Conservation (phyloP, 2,888 invertebrate genomes). For the Nomada ferruginata region DNA sequence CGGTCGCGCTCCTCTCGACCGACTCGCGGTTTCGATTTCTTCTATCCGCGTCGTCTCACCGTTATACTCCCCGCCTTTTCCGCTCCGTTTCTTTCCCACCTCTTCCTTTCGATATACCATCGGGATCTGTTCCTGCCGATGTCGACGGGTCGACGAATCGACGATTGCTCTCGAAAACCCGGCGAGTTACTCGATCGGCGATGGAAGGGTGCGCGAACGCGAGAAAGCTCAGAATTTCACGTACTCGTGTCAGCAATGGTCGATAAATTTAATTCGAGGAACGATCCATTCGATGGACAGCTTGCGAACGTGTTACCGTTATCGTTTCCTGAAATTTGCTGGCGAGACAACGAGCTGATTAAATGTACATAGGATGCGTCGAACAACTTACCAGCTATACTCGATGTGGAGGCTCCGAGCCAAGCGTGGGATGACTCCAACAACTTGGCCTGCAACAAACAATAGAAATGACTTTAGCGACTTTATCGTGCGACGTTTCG, state of each 20-base stretch:
- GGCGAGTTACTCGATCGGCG: not conserved
- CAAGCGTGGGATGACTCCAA: constrained; percentile 96
- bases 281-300: not conserved
- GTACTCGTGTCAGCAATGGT: not conserved
- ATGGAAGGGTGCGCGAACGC: not conserved
- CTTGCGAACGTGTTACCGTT: constrained; percentile 1
- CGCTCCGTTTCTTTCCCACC: constrained; percentile 30
- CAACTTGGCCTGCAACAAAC: constrained; percentile 93
- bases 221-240: not conserved
- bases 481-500: too few relatives aligned
- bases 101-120: not conserved
- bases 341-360: constrained; percentile 39
- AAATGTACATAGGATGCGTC: constrained; percentile 42
- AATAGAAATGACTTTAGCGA: constrained; percentile 44
- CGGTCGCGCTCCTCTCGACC: not conserved
- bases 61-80: constrained; percentile 7
- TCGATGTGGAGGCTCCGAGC: constrained; percentile 95
- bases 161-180: not conserved
- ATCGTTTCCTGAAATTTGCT: constrained; percentile 61
- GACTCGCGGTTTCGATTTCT: constrained; percentile 4
- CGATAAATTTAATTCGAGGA: not conserved
- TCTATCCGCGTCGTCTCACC: constrained; percentile 20
- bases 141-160: not conserved
- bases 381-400: constrained; percentile 93
- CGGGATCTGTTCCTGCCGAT: not conserved